Percentiles rank a stretch among this genome's conserved stretches.
Evolutionary conservation across 2,113 vertebrate genomes (phyloP).

Genomic region (Barnardius zonarius): DNA sequence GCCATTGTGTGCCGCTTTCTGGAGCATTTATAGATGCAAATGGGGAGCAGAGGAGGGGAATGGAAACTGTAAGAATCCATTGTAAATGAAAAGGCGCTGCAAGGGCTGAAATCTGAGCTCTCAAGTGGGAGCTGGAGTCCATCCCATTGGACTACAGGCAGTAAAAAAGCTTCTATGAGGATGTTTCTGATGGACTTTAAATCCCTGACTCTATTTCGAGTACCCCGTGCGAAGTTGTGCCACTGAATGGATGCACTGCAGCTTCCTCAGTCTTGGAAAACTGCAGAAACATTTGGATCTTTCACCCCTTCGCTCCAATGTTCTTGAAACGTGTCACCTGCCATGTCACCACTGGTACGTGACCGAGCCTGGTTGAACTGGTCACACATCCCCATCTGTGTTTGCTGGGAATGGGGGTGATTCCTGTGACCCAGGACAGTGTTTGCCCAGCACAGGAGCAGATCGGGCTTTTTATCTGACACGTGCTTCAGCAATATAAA

Average conservation of each 20-base stretch:
- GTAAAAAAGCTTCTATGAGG: background rate
- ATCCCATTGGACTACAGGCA: background rate
- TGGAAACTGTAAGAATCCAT: background rate
- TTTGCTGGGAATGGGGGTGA: background rate
- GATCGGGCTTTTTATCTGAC: background rate
- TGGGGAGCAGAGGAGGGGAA: background rate
- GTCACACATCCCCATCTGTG: background rate
- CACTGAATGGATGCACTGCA: rapidly evolving
- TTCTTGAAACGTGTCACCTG: background rate
- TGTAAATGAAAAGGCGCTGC: background rate
- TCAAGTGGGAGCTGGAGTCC: background rate
- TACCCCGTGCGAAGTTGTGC: rapidly evolving
- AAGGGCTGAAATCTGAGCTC: background rate
- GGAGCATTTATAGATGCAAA: background rate
- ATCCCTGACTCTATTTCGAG: background rate
- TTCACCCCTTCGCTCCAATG: background rate
- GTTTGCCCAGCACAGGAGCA: background rate
- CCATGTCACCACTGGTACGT: background rate
- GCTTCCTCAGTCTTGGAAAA: rapidly evolving
- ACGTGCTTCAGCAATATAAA: conserved; percentile 40
- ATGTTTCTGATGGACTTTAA: background rate
- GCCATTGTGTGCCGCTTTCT: background rate
- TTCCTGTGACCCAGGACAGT: background rate
- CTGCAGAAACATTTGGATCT: rapidly evolving
- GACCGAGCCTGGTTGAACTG: background rate